Percentiles rank a stretch among this genome's conserved stretches.
These are phyloP conservation scores for Ips nitidus DNA, from an alignment of 1,140 invertebrate species.

Conservation along the genomic window DNA sequence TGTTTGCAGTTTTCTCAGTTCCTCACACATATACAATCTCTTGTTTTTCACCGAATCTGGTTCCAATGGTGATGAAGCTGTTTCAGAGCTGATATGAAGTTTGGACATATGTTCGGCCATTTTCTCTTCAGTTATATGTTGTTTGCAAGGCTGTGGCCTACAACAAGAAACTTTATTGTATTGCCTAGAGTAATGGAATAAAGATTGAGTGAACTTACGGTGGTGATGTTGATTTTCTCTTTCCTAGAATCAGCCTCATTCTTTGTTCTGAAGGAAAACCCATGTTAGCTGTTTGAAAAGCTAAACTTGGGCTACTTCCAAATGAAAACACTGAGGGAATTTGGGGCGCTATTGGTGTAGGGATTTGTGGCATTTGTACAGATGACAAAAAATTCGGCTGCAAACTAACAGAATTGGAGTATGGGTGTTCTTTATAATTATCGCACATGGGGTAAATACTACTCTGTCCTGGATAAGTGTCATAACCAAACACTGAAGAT, in stretches of 20 bases:
- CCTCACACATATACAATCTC: constrained; percentile 61
- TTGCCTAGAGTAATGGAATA: constrained; percentile 6
- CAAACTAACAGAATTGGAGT: background rate
- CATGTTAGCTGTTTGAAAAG: constrained; percentile 30
- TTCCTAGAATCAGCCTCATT: constrained; percentile 34
- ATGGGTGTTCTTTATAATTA: background rate
- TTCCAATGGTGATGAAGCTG: constrained; percentile 42
- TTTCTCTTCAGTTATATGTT: constrained; percentile 78
- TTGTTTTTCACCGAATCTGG: constrained; percentile 40
- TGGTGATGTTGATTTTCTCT: constrained; percentile 47
- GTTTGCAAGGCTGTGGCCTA: constrained; percentile 60
- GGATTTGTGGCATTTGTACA: constrained; percentile 19
- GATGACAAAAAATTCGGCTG: background rate
- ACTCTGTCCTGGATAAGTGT: constrained; percentile 38
- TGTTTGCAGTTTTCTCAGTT: constrained; percentile 66
- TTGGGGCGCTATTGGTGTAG: background rate
- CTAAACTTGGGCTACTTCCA: constrained; percentile 30
- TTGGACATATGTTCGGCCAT: constrained; percentile 75
- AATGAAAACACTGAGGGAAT: constrained; percentile 33
- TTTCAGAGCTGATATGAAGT: constrained; percentile 64
- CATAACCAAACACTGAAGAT: constrained; percentile 40
- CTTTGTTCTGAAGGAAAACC: constrained; percentile 11
- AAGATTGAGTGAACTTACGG: constrained; percentile 39
- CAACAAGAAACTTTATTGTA: constrained; percentile 27
- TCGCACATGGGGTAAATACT: background rate